phyloP scores from a whole-genome alignment of 2,888 invertebrate genomes.

The Agrochola macilenta region DNA sequence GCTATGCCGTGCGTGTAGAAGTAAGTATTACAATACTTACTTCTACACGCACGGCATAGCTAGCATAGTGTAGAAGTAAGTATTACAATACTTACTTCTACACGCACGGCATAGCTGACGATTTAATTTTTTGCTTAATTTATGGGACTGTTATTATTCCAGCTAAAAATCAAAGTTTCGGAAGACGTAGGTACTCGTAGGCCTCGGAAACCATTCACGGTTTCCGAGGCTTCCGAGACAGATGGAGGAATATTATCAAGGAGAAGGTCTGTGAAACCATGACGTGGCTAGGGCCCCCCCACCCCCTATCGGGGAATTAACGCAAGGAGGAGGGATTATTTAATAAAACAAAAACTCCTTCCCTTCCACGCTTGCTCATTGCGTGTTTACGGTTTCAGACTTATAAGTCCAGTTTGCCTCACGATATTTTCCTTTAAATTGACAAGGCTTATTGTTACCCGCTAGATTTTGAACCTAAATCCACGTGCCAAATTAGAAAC shows the following conservation, averaged over 20 bases:
- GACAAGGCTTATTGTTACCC: not conserved
- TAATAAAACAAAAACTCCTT: too few relatives aligned
- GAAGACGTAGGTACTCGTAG: not conserved
- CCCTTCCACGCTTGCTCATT: not conserved
- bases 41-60: too few relatives aligned
- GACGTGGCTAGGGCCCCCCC: not conserved
- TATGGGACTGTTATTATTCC: not conserved
- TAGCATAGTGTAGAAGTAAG: too few relatives aligned
- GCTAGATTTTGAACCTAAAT: not conserved
- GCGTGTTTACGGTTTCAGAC: not conserved
- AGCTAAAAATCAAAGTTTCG: not conserved
- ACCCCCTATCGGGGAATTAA: not conserved
- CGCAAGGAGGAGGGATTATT: not conserved
- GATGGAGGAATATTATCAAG: not conserved
- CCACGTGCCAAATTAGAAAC: not conserved
- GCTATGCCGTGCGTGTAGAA: not conserved
- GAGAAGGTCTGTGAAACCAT: not conserved
- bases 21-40: too few relatives aligned
- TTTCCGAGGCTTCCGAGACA: not conserved
- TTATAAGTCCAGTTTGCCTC: not conserved
- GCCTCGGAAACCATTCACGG: too few relatives aligned
- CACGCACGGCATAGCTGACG: not conserved
- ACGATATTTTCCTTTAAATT: not conserved
- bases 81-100: not conserved
- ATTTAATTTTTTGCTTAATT: not conserved